Evolutionary conservation across 2,797 vertebrate genomes (phyloP), one percentile per base, ranked within the genome.

Genomic region (Knipowitschia caucasica): DNA sequence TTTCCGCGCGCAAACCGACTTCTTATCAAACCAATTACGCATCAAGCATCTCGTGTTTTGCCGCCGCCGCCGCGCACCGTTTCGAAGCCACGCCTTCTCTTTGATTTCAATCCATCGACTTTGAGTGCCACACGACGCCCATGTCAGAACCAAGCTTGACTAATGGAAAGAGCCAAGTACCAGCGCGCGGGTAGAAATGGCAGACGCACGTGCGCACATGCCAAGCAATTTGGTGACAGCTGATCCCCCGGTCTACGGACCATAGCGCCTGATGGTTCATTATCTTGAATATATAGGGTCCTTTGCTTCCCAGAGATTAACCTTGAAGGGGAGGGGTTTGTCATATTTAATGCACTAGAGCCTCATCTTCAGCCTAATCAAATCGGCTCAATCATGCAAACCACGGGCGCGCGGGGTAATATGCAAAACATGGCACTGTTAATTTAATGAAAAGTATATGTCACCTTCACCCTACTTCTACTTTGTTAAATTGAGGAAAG

Each of bases 191-290:
- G n/a, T 10, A 12, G 30, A 33, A 51, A 50, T 27, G 39, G 5
- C 7, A 20, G 29, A 21, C 47, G 44, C 56, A 49, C 42, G 14
- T 5, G n/a, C 42, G 49, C 51, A 51, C 56, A 42, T 30, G 9
- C 4, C 8, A 23, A 49, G 35, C 4, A 3, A 10, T 33, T 17
- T 50, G 23, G 24, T 54, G 44, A 53, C 52, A 56, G 56, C 30
- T 43, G 46, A 43, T 57, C 42, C 33, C 53, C 62, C 34, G 46
- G 64, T 71, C 57, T 49, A 21, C 20, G 52, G 15, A 70, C 65
- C 14, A 33, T 59, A 64, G 56, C 58, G 62, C 69, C 56, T 67
- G 71, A 71, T 71, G 64, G 58, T 62, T 79, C 76, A 71, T 81
- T 74, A 77, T 61, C 31, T 49, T 40, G 55, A 49, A 65, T 61